phyloP scores from a whole-genome alignment of 1,140 invertebrate genomes.

The Manduca sexta region DNA sequence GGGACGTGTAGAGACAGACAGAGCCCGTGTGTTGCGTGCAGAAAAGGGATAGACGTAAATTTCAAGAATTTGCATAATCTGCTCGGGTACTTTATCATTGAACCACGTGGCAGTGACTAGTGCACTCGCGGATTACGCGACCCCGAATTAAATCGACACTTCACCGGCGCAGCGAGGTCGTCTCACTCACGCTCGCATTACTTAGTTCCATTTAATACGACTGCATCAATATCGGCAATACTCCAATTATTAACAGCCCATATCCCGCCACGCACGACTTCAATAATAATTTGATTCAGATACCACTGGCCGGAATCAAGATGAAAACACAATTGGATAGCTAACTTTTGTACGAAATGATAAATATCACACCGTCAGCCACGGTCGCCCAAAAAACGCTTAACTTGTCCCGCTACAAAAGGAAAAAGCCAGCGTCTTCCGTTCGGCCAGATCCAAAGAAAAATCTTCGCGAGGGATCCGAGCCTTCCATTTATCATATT shows the following conservation, averaged over 20 bases:
- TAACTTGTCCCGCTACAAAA: conserved; percentile 71
- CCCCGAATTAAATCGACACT: conserved; percentile 52
- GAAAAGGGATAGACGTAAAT: conserved; percentile 46
- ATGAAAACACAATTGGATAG: conserved; percentile 50
- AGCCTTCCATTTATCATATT: conserved; percentile 72
- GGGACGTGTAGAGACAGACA: conserved; percentile 27
- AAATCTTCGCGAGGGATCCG: conserved; percentile 68
- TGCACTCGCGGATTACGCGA: conserved; percentile 66
- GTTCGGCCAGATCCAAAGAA: conserved; percentile 68
- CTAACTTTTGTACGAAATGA: conserved; percentile 64
- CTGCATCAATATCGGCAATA: too few species aligned
- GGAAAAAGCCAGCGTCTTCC: conserved; percentile 72
- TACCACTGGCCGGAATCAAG: conserved; percentile 35
- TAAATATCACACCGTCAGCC: conserved; percentile 65
- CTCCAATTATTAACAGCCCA: not conserved
- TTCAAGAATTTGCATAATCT: conserved; percentile 72
- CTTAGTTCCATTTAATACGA: not conserved
- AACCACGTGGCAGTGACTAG: conserved; percentile 71
- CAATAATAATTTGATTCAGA: conserved; percentile 19
- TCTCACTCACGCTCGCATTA: conserved; percentile 5
- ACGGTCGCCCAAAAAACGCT: conserved; percentile 67
- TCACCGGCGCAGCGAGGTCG: conserved; percentile 27
- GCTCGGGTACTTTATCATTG: conserved; percentile 68
- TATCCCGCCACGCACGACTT: conserved; percentile 2
- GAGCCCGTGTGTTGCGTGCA: conserved; percentile 1